Base-by-base conservation (phyloP, 2,113 vertebrate species). In the Phrynosoma platyrhinos region DNA sequence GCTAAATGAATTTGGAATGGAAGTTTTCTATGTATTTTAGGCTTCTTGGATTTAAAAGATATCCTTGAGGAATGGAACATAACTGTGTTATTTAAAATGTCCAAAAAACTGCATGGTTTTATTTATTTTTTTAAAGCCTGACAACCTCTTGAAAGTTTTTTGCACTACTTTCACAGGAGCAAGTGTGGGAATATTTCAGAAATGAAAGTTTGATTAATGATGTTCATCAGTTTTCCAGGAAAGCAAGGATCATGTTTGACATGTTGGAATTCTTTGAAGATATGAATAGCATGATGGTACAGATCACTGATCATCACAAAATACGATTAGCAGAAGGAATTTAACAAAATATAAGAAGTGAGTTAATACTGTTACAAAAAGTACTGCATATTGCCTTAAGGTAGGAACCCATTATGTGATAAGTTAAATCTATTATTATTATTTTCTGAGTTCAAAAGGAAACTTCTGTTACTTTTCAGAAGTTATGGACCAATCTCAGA, bases 1-100 rank as follows among this genome's bases (percentile, higher is more conserved):
- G 93, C 52, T 92, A 83, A 87, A 92, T 93, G 90, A 94, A 92
- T 83, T 69, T 74, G 78, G 62, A 82, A 79, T 36, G 75, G 88
- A 91, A 89, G 79, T 87, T 91, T 82, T 89, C 5, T 10, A 30
- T n/a, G 53, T 77, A 23, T 64, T 83, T 90, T 82, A 75, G 10
- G 25, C 75, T 16, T 78, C 90, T 88, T 74, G 78, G 76, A 92
- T 86, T 88, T 84, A 91, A 79, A 87, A 90, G 30, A 81, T 76
- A 85, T 76, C 2, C 21, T 88, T 92, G 82, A 84, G 89, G 77
- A 79, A 14, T 79, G 82, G 62, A 92, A 82, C 87, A 89, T 85
- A 18, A 81, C 14, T 62, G 91, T 89, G 86, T 81, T 86, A 84
- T 71, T 84, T 55, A 16, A 68, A 58, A 86, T 77, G 42, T 0